These are phyloP conservation scores for Coluber constrictor DNA, from an alignment of 2,797 vertebrate genomes.

Conservation along the genomic window DNA sequence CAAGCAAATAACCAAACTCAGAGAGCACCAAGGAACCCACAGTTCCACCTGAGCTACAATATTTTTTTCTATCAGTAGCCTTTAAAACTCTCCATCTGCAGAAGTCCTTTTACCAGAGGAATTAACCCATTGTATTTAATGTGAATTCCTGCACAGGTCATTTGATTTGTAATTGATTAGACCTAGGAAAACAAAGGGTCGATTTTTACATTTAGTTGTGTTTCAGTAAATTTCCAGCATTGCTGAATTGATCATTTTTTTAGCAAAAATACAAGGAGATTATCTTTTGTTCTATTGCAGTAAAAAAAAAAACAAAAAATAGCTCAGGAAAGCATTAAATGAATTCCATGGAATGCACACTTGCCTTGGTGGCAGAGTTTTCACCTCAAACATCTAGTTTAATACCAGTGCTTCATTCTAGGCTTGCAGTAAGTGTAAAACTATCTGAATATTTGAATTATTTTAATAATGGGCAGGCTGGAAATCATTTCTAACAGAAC, in stretches of 20 bases:
- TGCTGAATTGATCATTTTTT: background rate
- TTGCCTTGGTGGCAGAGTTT: background rate
- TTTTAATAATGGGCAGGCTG: background rate
- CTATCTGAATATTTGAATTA: background rate
- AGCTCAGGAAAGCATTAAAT: background rate
- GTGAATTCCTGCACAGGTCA: background rate
- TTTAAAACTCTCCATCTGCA: background rate
- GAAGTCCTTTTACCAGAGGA: background rate
- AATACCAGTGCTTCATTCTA: background rate
- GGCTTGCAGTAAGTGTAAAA: background rate
- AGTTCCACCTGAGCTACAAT: background rate
- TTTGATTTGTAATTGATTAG: background rate
- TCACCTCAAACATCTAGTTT: background rate
- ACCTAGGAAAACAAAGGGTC: background rate
- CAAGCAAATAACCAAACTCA: background rate
- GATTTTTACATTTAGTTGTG: background rate
- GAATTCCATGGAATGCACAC: background rate
- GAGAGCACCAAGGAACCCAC: background rate
- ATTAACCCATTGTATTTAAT: background rate
- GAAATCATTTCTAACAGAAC: background rate
- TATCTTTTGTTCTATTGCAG: background rate
- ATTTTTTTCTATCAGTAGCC: background rate
- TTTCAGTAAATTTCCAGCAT: background rate
- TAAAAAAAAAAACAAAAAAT: background rate
- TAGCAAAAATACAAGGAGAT: background rate